Base-by-base conservation (phyloP, 2,113 vertebrate genomes). In the Oceanodroma tethys region DNA sequence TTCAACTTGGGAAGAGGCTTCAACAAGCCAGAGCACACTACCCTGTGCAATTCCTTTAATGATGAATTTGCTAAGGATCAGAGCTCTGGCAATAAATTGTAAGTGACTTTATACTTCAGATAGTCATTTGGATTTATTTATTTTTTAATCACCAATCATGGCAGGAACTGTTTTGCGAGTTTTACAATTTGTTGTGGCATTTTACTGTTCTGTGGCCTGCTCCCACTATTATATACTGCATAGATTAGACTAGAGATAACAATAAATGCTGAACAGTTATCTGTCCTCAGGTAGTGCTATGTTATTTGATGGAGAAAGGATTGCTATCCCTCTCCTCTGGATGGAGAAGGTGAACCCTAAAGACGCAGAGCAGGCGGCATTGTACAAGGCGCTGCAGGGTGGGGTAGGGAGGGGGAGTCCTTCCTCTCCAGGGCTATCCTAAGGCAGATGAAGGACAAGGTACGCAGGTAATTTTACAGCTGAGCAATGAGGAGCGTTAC, bases 301-400 rank as follows among this genome's bases (percentile, higher is more conserved):
- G 10, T 12, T 36, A 45, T 53, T 21, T 16, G 59, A 22, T 11
- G 48, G 30, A 18, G 20, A 29, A 56, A 34, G 16, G 21, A 53
- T 16, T 43, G 32, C 8, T 42, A 5, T 19, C 25, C 42, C 21
- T 13, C 18, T 55, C 4, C 68, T 50, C 48, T 16, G 43, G 34
- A 9, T 26, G 47, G 62, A 75, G 75, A 65, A 58, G 21, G 22
- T 2, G 22, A 80, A 58, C 9, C 13, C 32, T 32, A 26, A 13
- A 1, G 10, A 47, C 2, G 18, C 55, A 34, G 42, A 80, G 23
- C 7, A 40, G 29, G 52, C 1, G 1, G 52, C 25, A 21, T 16
- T 3, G 4, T 13, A 20, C 2, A 3, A 47, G 45, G 50, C 0
- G 9, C 47, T 12, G 34, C 1, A 20, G 30, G 45, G 58, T 40